Evolutionary conservation across 2,797 vertebrate species (phyloP).

Genomic region (Oceanodroma leucorhoa): DNA sequence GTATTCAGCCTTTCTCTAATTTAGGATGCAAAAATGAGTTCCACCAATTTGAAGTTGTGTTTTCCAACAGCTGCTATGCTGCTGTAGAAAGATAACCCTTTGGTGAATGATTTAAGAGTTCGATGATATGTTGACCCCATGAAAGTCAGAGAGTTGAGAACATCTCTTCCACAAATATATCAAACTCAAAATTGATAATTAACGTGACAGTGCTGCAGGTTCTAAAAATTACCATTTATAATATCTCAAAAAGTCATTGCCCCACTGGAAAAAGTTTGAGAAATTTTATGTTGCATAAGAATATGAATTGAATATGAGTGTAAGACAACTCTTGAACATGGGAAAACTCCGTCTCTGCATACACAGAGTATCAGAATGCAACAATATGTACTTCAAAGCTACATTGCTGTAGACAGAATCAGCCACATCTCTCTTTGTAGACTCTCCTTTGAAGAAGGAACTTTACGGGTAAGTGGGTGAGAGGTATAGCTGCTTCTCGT

Average conservation of each 20-base stretch:
- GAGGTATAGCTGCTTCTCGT: neutral
- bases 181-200: neutral
- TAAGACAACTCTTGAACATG: neutral
- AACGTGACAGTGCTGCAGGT: neutral
- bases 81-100: neutral
- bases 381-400: neutral
- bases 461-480: neutral
- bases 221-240: neutral
- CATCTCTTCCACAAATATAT: neutral
- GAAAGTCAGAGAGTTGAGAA: neutral
- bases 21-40: neutral
- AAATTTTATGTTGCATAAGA: neutral
- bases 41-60: neutral
- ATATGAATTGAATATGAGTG: neutral
- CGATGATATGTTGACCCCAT: neutral
- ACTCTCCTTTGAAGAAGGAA: constrained; percentile 13
- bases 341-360: neutral
- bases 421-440: neutral
- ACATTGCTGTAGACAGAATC: neutral
- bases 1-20: neutral
- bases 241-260: neutral
- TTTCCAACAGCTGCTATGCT: neutral
- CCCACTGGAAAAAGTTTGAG: neutral
- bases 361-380: neutral
- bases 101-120: neutral